Percentiles rank a stretch among this genome's conserved stretches.
Conservation (phyloP, 2,797 vertebrate species). For the Anguilla obscura region DNA sequence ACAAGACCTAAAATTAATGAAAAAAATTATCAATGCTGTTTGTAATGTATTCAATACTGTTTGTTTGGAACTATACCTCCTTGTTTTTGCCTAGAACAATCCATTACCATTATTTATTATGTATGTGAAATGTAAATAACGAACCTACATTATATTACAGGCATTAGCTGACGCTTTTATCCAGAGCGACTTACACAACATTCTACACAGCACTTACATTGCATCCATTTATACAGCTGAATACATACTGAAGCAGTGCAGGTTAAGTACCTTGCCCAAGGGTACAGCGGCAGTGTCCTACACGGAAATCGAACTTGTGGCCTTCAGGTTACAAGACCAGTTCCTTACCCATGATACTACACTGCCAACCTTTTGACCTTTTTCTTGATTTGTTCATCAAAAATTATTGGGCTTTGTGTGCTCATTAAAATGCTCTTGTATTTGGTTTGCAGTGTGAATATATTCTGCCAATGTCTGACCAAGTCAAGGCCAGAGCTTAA, state of each 20-base stretch:
- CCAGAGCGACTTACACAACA: no score
- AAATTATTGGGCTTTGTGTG: not conserved
- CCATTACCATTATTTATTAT: not conserved
- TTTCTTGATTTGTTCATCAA: not conserved
- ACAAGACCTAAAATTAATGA: not conserved
- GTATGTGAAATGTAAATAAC: not conserved
- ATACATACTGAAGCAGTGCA: no score
- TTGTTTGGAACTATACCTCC: not conserved
- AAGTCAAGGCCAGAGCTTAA: slow-evolving; percentile 17
- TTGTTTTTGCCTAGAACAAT: not conserved
- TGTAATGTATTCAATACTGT: not conserved
- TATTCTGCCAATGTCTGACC: not conserved
- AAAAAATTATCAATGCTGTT: not conserved
- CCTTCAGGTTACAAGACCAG: no score
- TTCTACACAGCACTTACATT: no score
- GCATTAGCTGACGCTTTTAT: no score
- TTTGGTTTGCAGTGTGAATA: not conserved
- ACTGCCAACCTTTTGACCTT: not conserved
- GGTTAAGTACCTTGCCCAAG: no score
- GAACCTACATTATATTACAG: not conserved
- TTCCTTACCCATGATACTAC: no score
- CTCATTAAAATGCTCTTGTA: slow-evolving; percentile 10
- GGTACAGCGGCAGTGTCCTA: no score
- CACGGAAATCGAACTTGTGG: no score
- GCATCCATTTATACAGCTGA: no score